phyloP scores from a whole-genome alignment of 2,797 vertebrate species.

The Semaprochilodus insignis region DNA sequence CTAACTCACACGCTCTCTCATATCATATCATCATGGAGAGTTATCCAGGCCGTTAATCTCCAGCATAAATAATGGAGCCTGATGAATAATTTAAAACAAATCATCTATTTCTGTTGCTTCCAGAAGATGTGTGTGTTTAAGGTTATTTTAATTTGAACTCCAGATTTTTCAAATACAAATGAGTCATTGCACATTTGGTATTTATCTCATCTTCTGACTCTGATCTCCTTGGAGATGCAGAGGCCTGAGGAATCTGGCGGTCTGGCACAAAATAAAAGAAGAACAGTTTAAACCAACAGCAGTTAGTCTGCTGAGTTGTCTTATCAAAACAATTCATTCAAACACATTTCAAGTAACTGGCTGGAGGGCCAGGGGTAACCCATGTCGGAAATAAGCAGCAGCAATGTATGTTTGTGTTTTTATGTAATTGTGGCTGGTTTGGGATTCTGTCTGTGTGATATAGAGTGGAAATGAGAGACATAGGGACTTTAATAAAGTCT shows the following conservation, averaged over 20 bases:
- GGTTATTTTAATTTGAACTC: slow-evolving; percentile 84
- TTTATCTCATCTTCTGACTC: slow-evolving; percentile 57
- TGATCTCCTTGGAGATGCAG: slow-evolving; percentile 40
- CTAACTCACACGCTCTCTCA: slow-evolving; percentile 53
- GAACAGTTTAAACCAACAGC: slow-evolving; percentile 54
- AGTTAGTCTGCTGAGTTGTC: slow-evolving; percentile 64
- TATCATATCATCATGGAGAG: slow-evolving; percentile 70
- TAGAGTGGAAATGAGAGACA: slow-evolving; percentile 57
- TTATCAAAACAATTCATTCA: slow-evolving; percentile 38
- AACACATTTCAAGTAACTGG: slow-evolving; percentile 11
- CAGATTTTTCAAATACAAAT: slow-evolving; percentile 75
- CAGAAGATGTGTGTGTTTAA: slow-evolving; percentile 78
- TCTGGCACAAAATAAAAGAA: slow-evolving; percentile 53
- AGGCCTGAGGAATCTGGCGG: slow-evolving; percentile 48
- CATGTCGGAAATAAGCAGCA: slow-evolving; percentile 69
- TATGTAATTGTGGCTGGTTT: slow-evolving; percentile 13
- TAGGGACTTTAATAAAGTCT: slow-evolving; percentile 80
- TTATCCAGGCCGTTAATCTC: slow-evolving; percentile 82
- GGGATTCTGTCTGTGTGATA: background rate
- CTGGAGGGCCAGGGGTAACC: slow-evolving; percentile 4
- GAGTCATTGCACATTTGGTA: slow-evolving; percentile 73
- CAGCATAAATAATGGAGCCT: slow-evolving; percentile 84
- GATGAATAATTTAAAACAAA: slow-evolving; percentile 85
- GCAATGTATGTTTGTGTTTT: slow-evolving; percentile 58
- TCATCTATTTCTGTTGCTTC: slow-evolving; percentile 77